Evolutionary conservation across 53 echinoderm and acorn worm species (phyloP).

Genomic region (Apostichopus leukothele): DNA sequence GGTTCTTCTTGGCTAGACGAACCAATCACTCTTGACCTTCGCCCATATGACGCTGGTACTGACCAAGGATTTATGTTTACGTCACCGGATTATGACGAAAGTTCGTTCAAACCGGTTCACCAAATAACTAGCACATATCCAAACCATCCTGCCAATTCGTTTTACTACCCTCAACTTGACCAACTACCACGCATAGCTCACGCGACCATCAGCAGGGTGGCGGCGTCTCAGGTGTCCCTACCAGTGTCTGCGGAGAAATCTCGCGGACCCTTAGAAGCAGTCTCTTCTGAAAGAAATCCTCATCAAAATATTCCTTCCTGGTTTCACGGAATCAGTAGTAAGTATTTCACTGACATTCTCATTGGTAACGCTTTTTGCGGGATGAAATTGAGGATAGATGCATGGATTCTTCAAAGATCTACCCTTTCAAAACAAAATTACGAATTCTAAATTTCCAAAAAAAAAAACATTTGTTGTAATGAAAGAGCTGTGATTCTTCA

Average conservation of each 20-base stretch:
- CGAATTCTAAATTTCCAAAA: too few relatives aligned
- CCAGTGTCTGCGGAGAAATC: neutral
- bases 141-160: constrained; percentile 75
- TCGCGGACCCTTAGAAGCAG: constrained; percentile 17
- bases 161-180: constrained; percentile 69
- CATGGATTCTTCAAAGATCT: too few relatives aligned
- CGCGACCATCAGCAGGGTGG: constrained; percentile 61
- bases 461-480: too few relatives aligned
- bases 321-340: constrained; percentile 26
- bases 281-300: constrained; percentile 16
- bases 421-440: too few relatives aligned
- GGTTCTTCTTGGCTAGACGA: constrained; percentile 64
- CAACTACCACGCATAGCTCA: constrained; percentile 68
- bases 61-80: constrained; percentile 89
- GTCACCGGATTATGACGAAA: constrained; percentile 73
- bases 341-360: neutral
- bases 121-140: constrained; percentile 71
- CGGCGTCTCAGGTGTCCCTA: neutral
- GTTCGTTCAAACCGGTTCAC: constrained; percentile 52
- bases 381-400: too few relatives aligned
- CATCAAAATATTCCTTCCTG: constrained; percentile 27
- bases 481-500: too few relatives aligned
- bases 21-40: constrained; percentile 59
- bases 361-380: too few relatives aligned
- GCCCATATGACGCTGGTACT: constrained; percentile 80